Percentiles rank a stretch among this genome's conserved stretches.
These are phyloP conservation scores for Coelopa frigida DNA, from an alignment of 1,140 invertebrate species.

Conservation along the genomic window DNA sequence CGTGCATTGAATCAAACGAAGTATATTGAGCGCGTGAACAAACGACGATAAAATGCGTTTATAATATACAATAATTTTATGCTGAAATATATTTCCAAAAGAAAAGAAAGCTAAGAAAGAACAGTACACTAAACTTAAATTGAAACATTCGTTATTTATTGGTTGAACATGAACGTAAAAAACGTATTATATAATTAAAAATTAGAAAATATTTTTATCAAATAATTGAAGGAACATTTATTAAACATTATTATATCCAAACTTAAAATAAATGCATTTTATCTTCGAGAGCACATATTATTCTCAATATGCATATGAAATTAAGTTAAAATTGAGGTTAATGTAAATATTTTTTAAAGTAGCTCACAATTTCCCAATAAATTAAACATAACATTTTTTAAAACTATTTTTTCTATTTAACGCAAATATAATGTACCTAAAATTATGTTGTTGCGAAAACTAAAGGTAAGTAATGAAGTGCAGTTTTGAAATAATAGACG, in stretches of 20 bases:
- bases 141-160: too few species aligned
- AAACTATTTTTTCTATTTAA: neutral
- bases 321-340: neutral
- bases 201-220: neutral
- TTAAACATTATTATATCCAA: neutral
- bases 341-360: neutral
- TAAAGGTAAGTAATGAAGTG: too few species aligned
- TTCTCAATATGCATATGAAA: neutral
- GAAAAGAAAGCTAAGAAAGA: neutral
- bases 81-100: too few species aligned
- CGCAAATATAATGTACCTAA: too few species aligned
- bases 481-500: too few species aligned
- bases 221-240: too few species aligned
- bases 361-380: neutral
- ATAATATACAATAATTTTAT: too few species aligned
- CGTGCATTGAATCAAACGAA: conserved; percentile 87
- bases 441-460: too few species aligned
- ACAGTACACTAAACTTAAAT: neutral
- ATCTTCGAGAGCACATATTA: too few species aligned
- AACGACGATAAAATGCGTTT: conserved; percentile 4
- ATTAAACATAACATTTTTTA: neutral
- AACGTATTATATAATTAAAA: neutral
- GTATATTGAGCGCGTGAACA: conserved; percentile 65
- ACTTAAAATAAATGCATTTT: too few species aligned
- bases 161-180: neutral